Percentiles rank a stretch among this genome's conserved stretches.
Conservation (phyloP, 2,113 vertebrate species). For the Mohoua ochrocephala region DNA sequence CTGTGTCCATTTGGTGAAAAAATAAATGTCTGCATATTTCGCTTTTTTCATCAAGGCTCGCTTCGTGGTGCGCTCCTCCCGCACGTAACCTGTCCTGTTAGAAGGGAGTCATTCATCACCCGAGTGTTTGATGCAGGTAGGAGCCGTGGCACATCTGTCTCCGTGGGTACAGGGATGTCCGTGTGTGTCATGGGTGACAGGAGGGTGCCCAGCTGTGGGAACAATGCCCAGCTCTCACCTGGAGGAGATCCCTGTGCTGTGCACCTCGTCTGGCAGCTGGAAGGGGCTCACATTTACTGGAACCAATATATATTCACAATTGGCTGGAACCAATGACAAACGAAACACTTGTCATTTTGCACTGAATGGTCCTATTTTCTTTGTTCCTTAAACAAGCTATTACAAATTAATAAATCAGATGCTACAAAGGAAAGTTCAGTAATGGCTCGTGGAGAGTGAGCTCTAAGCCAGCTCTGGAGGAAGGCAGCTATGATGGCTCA, state of each 20-base stretch:
- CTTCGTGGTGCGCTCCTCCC: not conserved
- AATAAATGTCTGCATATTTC: not conserved
- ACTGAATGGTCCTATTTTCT: not conserved
- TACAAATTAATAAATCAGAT: not conserved
- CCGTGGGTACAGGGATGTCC: fast-evolving
- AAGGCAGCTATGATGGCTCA: not conserved
- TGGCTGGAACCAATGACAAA: not conserved
- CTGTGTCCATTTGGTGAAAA: not conserved
- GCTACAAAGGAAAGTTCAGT: not conserved
- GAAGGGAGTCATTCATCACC: fast-evolving
- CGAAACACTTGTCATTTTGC: not conserved
- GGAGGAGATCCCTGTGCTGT: not conserved
- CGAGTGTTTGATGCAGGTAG: fast-evolving
- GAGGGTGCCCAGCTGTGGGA: not conserved
- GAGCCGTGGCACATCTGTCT: fast-evolving
- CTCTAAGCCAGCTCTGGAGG: not conserved
- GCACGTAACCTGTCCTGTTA: not conserved
- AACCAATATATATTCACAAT: too few relatives aligned
- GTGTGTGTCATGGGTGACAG: fast-evolving
- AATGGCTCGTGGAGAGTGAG: not conserved
- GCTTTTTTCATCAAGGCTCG: not conserved
- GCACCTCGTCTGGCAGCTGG: fast-evolving
- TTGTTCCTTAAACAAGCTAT: not conserved
- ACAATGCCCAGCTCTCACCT: fast-evolving
- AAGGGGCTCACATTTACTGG: not conserved